Conservation (phyloP, 2,888 invertebrate genomes). For the Thumatha senex region DNA sequence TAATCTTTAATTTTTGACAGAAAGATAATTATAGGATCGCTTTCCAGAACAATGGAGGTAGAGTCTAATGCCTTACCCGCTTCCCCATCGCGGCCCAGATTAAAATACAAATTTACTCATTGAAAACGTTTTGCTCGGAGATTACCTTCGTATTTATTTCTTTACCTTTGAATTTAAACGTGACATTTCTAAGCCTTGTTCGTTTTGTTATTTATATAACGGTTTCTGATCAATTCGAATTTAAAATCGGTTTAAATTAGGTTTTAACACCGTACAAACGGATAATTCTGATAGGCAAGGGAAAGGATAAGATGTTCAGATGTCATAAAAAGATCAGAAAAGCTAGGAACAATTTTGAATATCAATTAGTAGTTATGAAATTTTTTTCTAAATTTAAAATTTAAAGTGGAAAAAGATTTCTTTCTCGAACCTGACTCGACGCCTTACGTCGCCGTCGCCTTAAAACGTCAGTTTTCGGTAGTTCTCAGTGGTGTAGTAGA, state of each 20-base stretch:
- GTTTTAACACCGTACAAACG: background rate
- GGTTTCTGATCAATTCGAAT: constrained; percentile 5
- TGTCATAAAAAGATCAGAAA: no score
- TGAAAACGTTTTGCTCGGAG: constrained; percentile 65
- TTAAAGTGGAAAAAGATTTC: no score
- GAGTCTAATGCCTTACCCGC: constrained; percentile 34
- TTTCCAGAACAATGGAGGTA: constrained; percentile 24
- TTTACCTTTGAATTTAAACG: constrained; percentile 20
- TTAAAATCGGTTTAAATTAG: constrained; percentile 3
- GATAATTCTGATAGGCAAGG: no score
- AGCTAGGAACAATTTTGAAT: no score
- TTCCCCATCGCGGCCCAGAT: constrained; percentile 47
- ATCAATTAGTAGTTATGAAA: no score
- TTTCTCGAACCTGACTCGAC: no score
- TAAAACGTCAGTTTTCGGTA: no score
- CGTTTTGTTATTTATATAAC: constrained; percentile 12
- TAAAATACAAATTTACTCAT: constrained; percentile 75
- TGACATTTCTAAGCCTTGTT: constrained; percentile 15
- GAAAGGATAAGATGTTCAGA: no score
- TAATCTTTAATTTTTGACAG: background rate
- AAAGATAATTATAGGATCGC: constrained; percentile 10
- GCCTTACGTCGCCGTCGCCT: no score
- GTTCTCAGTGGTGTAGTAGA: no score
- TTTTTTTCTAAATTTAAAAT: no score
- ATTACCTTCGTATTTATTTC: constrained; percentile 60